Conservation (phyloP, 2,113 vertebrate species). For the Grus americana region DNA sequence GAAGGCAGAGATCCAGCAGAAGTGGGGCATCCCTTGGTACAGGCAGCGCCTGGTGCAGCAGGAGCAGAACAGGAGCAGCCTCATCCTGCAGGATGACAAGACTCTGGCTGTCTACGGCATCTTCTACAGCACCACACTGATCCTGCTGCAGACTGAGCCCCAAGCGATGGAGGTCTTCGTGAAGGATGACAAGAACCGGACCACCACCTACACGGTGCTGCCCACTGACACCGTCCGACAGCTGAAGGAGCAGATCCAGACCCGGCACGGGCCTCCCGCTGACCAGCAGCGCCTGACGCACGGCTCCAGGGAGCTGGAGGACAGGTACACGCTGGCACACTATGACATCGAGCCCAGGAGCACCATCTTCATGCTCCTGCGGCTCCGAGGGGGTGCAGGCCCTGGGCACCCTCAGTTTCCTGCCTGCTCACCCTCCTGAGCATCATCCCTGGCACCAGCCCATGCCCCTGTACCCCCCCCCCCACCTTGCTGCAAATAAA, state of each 20-base stretch:
- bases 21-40: neutral
- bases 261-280: fast-evolving
- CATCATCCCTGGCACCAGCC: neutral
- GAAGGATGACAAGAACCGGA: neutral
- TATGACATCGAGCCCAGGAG: neutral
- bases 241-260: slow-evolving; percentile 17
- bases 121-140: neutral
- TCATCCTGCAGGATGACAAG: neutral
- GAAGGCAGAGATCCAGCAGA: neutral
- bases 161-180: neutral
- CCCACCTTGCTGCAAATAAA: neutral
- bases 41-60: neutral
- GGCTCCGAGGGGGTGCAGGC: neutral
- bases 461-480: neutral
- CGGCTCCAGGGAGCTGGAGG: neutral
- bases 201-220: neutral
- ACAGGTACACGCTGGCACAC: neutral
- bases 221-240: neutral
- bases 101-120: neutral
- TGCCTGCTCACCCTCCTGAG: neutral
- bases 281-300: neutral
- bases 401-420: neutral
- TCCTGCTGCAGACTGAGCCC: neutral
- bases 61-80: fast-evolving
- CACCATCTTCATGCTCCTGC: slow-evolving; percentile 15